Evolutionary conservation across 2,113 vertebrate genomes (phyloP).

Genomic region (Athene noctua): DNA sequence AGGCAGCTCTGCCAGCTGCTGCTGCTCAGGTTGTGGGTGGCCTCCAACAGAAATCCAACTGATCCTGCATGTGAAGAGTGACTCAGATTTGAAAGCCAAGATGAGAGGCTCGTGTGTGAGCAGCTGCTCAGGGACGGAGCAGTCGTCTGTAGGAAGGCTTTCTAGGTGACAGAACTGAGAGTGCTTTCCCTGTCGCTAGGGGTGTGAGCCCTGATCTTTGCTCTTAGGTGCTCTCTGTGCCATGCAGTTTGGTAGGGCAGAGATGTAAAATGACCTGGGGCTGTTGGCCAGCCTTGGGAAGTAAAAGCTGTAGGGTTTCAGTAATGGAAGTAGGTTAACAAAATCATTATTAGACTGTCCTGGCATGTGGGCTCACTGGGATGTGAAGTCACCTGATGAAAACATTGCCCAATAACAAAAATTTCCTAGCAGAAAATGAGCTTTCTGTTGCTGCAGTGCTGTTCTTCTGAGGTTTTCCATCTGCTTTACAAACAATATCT

Average conservation of each 20-base stretch:
- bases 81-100: not conserved
- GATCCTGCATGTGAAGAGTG: rapidly evolving
- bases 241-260: rapidly evolving
- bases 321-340: not conserved
- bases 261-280: no score
- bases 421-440: not conserved
- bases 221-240: not conserved
- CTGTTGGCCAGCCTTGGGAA: not conserved
- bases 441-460: constrained; percentile 7
- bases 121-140: rapidly evolving
- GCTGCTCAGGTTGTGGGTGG: not conserved
- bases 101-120: rapidly evolving
- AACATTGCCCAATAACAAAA: not conserved
- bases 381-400: not conserved
- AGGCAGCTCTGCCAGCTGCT: not conserved
- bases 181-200: not conserved
- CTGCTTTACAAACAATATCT: constrained; percentile 31
- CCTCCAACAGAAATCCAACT: no score
- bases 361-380: not conserved
- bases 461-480: constrained; percentile 38
- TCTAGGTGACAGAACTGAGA: rapidly evolving
- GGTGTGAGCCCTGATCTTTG: not conserved
- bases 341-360: not conserved
- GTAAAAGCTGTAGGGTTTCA: not conserved
- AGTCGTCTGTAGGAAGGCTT: not conserved